Conservation (phyloP, 2,888 invertebrate genomes). For the Polymixis flavicincta region DNA sequence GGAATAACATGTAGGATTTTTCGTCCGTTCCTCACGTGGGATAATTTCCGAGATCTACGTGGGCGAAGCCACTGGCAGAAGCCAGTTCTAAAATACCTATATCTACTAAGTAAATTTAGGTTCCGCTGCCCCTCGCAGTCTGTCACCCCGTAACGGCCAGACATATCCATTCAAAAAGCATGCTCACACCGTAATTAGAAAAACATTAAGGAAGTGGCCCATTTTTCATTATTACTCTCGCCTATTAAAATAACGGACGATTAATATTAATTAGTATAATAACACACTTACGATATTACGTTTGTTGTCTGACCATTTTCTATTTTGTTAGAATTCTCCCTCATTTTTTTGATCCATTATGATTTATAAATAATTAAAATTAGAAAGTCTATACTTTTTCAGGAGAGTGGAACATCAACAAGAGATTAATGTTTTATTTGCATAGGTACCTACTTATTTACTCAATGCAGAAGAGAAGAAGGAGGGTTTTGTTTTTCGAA, state of each 20-base stretch:
- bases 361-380: conserved; percentile 51
- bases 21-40: too few relatives aligned
- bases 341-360: conserved; percentile 44
- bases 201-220: conserved; percentile 43
- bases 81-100: background rate
- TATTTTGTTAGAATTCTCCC: conserved; percentile 10
- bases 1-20: too few relatives aligned
- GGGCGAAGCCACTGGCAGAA: too few relatives aligned
- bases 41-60: too few relatives aligned
- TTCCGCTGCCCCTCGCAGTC: background rate
- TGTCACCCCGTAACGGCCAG: background rate
- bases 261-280: conserved; percentile 56
- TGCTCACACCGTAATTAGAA: conserved; percentile 52
- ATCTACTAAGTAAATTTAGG: background rate
- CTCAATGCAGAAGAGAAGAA: too few relatives aligned
- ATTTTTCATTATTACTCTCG: conserved; percentile 51
- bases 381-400: conserved; percentile 38
- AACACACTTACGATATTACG: conserved; percentile 23
- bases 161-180: conserved; percentile 24
- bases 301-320: conserved; percentile 12
- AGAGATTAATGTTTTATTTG: conserved; percentile 54
- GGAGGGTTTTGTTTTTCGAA: too few relatives aligned
- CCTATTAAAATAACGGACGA: conserved; percentile 49
- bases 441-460: conserved; percentile 42
- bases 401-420: conserved; percentile 49